Base-by-base conservation (phyloP, 1,140 invertebrate genomes). In the Oppia nitens region DNA sequence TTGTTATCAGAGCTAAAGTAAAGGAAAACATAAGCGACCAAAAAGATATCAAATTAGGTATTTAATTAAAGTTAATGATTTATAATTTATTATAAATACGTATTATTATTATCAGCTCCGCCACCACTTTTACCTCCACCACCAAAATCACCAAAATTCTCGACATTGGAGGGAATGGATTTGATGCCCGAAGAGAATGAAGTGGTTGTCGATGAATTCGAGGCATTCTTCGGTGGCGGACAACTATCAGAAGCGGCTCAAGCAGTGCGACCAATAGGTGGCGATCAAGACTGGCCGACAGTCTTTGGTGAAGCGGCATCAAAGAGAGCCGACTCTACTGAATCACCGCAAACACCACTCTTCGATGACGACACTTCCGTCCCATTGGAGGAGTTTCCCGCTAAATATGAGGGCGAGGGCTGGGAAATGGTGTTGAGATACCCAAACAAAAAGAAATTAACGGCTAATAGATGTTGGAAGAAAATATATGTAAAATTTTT, bases 401-500 rank as follows among this genome's bases (percentile, higher is more conserved):
- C 83, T 1, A 78, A 78, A 47, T 90, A 84, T 66, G 72, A 73
- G 0, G 87, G 81, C 0, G 81, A 87, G n/a, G 88, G 88, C 23
- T 98, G 93, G 92, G 91, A 97, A 69, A 87, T 99, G 82, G 86
- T 95, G 60, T 74, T 98, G 27, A 76, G 93, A 17, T 88, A 95
- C 67, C 93, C 93, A 3, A 91, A 89, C 65, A 98, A 98, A 71
- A 99, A 99, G 78, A 97, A 95, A 72, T 88, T 98, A 57, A 97
- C 94, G 0, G 88, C 88, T 47, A 74, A 71, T 65, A 78, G 92
- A 60, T 98, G 90, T 71, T 98, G 95, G 95, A 98, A 98, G 73
- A 94, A 95, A 69, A 85, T 96, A 45, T 93, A 83, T 68, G 83
- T 97, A 0, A 81, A 81, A 54, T 57, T 51, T 26, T 66, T 98